Conservation (phyloP, 2,888 invertebrate genomes). For the Trachelus iudaicus region DNA sequence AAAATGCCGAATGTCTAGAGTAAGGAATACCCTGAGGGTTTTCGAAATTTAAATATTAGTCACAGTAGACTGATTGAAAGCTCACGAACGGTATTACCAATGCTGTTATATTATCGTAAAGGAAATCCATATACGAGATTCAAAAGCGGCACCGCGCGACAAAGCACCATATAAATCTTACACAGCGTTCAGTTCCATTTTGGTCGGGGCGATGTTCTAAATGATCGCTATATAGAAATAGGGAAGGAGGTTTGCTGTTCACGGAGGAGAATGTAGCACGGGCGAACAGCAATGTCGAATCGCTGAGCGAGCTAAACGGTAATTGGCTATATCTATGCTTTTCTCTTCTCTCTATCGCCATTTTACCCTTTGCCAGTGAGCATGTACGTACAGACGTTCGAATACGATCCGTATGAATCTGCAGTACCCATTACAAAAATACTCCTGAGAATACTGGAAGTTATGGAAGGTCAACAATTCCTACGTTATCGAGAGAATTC, state of each 20-base stretch:
- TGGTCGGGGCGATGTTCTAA: neutral
- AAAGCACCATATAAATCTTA: slow-evolving; percentile 12
- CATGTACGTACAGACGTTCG: neutral
- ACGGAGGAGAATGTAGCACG: neutral
- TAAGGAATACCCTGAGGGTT: neutral
- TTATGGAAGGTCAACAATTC: slow-evolving; percentile 6
- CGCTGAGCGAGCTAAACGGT: slow-evolving; percentile 5
- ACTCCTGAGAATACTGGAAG: slow-evolving; percentile 1
- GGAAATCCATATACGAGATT: neutral
- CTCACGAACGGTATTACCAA: neutral
- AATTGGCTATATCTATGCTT: neutral
- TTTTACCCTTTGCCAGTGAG: neutral
- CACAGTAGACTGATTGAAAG: neutral
- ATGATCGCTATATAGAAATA: neutral
- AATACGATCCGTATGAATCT: neutral
- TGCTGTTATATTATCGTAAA: neutral
- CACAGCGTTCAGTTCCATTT: neutral
- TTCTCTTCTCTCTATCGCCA: neutral
- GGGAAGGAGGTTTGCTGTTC: slow-evolving; percentile 6
- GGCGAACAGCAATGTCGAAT: neutral
- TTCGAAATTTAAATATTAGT: neutral
- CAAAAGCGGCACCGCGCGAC: neutral
- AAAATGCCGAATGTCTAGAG: neutral
- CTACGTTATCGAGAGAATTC: slow-evolving; percentile 9
- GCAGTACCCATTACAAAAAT: neutral